Base-by-base conservation (phyloP, 2,888 invertebrate species). In the Hirtodrosophila histrioides region DNA sequence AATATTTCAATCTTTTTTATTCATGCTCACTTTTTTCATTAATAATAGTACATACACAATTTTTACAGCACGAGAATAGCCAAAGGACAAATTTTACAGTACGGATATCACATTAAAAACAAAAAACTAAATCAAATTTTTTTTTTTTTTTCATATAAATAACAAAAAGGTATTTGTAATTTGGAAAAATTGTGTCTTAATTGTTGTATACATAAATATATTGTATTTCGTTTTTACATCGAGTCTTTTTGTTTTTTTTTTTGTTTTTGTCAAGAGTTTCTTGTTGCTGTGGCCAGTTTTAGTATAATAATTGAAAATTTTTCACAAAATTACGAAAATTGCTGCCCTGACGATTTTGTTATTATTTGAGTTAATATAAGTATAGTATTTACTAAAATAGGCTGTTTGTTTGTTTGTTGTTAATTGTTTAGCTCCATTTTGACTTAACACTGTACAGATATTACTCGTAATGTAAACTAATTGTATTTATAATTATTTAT, bases 401-500 rank as follows among this genome's bases (percentile, higher is more conserved):
- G 83, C 86, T 60, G n/a, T 31, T 9, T 31, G 31, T 31, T 58
- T n/a, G n/a, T n/a, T 53, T 69, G 64, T 50, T 75, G 60, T 70
- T 78, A 53, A 48, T 73, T 61, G 63, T 71, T 81, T 85, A 82
- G 77, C 85, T 82, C 79, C 67, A 69, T 78, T 71, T 82, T 78
- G 51, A 78, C 84, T 86, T 85, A 85, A 86, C 87, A 87, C 84
- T 86, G 84, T 85, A 85, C 84, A 85, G 74, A 86, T 75, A 77
- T 62, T 62, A 75, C 66, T 75, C 75, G 57, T 78, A 78, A 85
- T 79, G 74, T 85, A 85, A 80, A 82, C 85, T 85, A 86, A 70
- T 77, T 72, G 68, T 86, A 86, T 79, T 86, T 83, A 77, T 83
- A 75, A 67, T 72, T 75, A 71, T 69, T 75, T 67, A 78, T 66